Evolutionary conservation across 1,140 invertebrate genomes (phyloP).

Genomic region (Trichogramma pretiosum): DNA sequence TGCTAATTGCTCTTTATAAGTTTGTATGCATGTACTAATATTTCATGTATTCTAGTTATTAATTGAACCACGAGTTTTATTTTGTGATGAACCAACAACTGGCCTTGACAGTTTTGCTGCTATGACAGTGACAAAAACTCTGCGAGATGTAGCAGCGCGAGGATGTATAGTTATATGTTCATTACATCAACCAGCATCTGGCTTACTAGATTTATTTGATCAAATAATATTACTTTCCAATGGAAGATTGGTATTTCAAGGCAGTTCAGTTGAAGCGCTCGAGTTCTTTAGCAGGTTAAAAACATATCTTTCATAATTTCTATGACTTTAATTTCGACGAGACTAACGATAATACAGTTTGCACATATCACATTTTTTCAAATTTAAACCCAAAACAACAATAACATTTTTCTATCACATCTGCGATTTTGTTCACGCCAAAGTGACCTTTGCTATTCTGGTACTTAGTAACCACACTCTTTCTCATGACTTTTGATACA

Average conservation of each 20-base stretch:
- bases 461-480: too few species aligned
- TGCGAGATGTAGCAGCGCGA: constrained; percentile 53
- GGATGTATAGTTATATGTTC: constrained; percentile 75
- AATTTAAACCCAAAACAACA: too few species aligned
- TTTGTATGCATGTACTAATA: too few species aligned
- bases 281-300: constrained; percentile 57
- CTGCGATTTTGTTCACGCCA: too few species aligned
- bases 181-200: constrained; percentile 81
- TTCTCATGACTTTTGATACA: too few species aligned
- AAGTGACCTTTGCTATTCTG: too few species aligned
- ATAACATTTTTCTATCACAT: too few species aligned
- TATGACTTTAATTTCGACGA: neutral
- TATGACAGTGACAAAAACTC: constrained; percentile 59
- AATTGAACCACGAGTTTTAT: constrained; percentile 66
- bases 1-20: too few species aligned
- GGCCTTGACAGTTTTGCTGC: constrained; percentile 77
- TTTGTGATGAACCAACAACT: constrained; percentile 77
- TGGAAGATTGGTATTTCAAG: constrained; percentile 74
- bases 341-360: too few species aligned
- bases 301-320: neutral
- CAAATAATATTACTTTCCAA: constrained; percentile 67
- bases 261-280: constrained; percentile 53
- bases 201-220: constrained; percentile 73
- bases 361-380: too few species aligned
- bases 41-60: constrained; percentile 52